These are phyloP conservation scores for Drusus annulatus DNA, from an alignment of 1,140 invertebrate genomes.

Conservation along the genomic window DNA sequence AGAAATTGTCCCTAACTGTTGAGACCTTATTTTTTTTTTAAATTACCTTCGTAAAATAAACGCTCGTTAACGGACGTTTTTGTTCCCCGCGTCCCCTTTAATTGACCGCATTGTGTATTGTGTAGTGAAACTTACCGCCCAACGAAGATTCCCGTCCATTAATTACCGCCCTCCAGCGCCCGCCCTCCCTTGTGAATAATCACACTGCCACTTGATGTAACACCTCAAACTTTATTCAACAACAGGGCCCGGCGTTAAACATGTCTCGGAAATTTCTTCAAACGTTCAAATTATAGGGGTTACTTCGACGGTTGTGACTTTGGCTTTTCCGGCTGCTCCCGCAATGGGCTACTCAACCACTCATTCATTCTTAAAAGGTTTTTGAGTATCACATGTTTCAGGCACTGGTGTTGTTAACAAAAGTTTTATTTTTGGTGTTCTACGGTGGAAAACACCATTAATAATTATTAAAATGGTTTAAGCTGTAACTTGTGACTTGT, in stretches of 20 bases:
- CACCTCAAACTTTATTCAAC: conserved; percentile 26
- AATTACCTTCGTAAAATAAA: conserved; percentile 21
- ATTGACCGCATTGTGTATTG: conserved; percentile 29
- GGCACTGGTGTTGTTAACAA: too few species aligned
- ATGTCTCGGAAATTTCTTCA: conserved; percentile 1
- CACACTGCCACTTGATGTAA: conserved; percentile 29
- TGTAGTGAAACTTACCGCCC: conserved; percentile 20
- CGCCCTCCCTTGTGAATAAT: conserved; percentile 7
- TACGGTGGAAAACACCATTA: too few species aligned
- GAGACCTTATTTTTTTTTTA: neutral
- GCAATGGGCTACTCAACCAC: too few species aligned
- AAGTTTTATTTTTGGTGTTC: too few species aligned
- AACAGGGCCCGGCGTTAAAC: neutral
- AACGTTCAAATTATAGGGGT: neutral
- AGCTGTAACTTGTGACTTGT: too few species aligned
- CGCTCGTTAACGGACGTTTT: conserved; percentile 18
- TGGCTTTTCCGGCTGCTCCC: too few species aligned
- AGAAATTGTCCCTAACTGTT: too few species aligned
- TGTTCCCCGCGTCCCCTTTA: neutral
- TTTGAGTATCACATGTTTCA: too few species aligned
- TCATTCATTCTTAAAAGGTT: too few species aligned
- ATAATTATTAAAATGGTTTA: too few species aligned
- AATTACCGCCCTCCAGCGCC: conserved; percentile 7
- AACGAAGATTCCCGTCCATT: conserved; percentile 31
- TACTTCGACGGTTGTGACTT: too few species aligned